Conservation (phyloP, 2,113 vertebrate genomes). For the Bos javanicus region DNA sequence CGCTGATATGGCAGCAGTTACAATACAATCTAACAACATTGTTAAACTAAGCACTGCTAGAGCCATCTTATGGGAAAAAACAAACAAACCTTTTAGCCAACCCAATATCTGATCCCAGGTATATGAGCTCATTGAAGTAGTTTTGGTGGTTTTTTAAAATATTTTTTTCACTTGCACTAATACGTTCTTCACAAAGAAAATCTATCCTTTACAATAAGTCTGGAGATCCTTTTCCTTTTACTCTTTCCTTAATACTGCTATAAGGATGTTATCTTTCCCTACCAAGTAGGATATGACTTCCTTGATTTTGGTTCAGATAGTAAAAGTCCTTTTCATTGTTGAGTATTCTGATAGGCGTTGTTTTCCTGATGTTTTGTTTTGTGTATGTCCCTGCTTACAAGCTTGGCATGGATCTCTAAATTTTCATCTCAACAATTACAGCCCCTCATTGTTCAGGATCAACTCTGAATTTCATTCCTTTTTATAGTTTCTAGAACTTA, state of each 20-base stretch:
- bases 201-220: background rate
- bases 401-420: background rate
- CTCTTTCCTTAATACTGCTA: background rate
- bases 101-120: background rate
- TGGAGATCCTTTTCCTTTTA: slow-evolving; percentile 16
- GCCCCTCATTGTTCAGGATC: background rate
- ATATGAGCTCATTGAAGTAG: background rate
- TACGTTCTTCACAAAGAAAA: slow-evolving; percentile 12
- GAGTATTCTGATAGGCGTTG: background rate
- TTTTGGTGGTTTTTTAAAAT: background rate
- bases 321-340: slow-evolving; percentile 10
- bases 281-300: background rate
- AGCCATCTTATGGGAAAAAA: background rate
- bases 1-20: background rate
- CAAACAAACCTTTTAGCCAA: background rate
- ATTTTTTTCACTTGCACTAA: background rate
- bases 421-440: background rate
- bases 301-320: slow-evolving; percentile 19
- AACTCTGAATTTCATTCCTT: background rate
- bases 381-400: background rate
- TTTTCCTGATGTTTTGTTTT: slow-evolving; percentile 37
- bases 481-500: slow-evolving; percentile 16
- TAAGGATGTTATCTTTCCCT: background rate
- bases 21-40: background rate
- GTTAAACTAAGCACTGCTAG: background rate